Conservation (phyloP, 2,797 vertebrate genomes). For the Xenopus petersii region DNA sequence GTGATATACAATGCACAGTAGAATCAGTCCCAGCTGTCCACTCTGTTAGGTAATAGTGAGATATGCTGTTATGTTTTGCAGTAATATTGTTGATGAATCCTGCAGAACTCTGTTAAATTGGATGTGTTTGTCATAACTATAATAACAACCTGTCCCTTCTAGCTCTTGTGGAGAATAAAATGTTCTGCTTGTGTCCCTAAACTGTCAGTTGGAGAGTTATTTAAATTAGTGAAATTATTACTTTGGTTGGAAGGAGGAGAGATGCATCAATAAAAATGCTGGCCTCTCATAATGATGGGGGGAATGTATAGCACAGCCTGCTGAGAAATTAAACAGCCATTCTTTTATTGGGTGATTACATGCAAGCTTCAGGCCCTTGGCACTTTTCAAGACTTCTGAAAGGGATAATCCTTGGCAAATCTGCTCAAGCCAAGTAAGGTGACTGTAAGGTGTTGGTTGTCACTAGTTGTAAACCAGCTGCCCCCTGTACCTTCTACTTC, state of each 20-base stretch:
- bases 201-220: background rate
- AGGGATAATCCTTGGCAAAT: too few species aligned
- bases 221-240: background rate
- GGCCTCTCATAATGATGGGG: too few species aligned
- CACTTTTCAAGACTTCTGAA: too few species aligned
- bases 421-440: too few species aligned
- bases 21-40: background rate
- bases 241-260: too few species aligned
- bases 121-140: conserved; percentile 1
- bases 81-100: background rate
- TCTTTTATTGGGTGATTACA: too few species aligned
- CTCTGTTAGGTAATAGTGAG: background rate
- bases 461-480: too few species aligned
- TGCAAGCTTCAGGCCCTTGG: too few species aligned
- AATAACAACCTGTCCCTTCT: background rate
- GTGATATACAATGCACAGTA: background rate
- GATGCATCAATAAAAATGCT: too few species aligned
- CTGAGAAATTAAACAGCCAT: background rate
- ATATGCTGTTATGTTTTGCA: background rate
- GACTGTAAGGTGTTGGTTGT: too few species aligned
- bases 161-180: background rate
- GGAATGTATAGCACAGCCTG: too few species aligned
- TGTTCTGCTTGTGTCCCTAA: background rate
- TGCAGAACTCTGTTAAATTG: background rate
- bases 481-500: too few species aligned